Conservation (phyloP, 1,140 invertebrate species). For the Campoletis sonorensis region DNA sequence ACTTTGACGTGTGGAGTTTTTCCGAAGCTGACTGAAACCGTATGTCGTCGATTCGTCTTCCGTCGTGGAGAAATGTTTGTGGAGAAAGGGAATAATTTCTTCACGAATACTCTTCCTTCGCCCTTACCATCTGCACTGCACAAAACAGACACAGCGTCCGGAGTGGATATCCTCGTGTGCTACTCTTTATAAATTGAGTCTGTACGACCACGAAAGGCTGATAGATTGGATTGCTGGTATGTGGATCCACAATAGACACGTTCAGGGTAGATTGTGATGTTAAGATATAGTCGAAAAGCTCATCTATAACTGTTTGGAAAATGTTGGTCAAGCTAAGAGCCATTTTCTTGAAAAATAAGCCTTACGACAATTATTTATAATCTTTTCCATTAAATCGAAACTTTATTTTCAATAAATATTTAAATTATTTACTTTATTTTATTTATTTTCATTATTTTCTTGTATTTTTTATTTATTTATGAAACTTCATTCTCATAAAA, state of each 20-base stretch:
- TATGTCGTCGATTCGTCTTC: constrained; percentile 74
- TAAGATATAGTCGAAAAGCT: constrained; percentile 10
- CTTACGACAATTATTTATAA: neutral
- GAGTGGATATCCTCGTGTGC: neutral
- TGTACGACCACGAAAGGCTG: constrained; percentile 38
- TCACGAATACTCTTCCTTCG: constrained; percentile 41
- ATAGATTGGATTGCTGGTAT: constrained; percentile 38
- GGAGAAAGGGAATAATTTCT: constrained; percentile 64
- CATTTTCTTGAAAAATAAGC: neutral
- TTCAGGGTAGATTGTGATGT: neutral
- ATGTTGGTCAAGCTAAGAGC: constrained; percentile 17
- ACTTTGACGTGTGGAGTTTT: constrained; percentile 70
- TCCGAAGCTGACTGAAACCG: constrained; percentile 61
- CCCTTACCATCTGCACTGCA: constrained; percentile 18
- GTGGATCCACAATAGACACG: constrained; percentile 14
- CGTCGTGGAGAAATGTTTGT: constrained; percentile 53
- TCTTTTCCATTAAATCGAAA: neutral
- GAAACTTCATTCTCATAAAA: too few species aligned
- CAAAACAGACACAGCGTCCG: constrained; percentile 32
- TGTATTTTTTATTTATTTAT: too few species aligned
- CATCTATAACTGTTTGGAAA: constrained; percentile 30
- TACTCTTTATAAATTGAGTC: constrained; percentile 42
- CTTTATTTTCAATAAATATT: too few species aligned
- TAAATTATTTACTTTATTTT: too few species aligned
- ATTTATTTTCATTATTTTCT: too few species aligned